These are phyloP conservation scores for Acestrorhynchus altus DNA, from an alignment of 2,797 vertebrate genomes.

Conservation along the genomic window DNA sequence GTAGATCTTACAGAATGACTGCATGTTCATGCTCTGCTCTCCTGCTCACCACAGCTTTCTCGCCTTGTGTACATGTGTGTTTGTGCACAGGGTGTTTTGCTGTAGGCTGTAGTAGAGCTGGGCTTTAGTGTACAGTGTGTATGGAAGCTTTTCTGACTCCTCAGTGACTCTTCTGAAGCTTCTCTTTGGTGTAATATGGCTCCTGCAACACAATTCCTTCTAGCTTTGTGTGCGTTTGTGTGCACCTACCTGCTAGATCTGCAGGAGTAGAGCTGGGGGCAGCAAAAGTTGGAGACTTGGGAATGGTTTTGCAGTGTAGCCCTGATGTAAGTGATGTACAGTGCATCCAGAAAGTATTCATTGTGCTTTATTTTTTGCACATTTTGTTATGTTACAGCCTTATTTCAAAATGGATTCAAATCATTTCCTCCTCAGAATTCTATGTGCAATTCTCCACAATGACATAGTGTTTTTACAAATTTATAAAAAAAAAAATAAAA, in stretches of 20 bases:
- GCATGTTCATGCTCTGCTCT: neutral
- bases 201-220: conserved; percentile 6
- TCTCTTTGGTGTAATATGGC: conserved; percentile 4
- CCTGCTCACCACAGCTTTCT: neutral
- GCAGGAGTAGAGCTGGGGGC: neutral
- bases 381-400: too few species aligned
- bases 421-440: too few species aligned
- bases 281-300: neutral
- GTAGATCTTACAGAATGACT: neutral
- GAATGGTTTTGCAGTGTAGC: neutral
- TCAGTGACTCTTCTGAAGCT: neutral
- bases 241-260: neutral
- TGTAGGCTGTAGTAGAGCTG: neutral
- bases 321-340: neutral
- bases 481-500: too few species aligned
- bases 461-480: too few species aligned
- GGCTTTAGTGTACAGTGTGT: conserved; percentile 9
- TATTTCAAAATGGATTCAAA: too few species aligned
- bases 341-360: too few species aligned
- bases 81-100: conserved; percentile 8
- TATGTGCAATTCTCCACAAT: too few species aligned
- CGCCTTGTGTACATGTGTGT: neutral
- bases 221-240: neutral
- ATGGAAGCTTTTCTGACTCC: conserved; percentile 15
- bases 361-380: too few species aligned